phyloP scores from a whole-genome alignment of 1,140 invertebrate species.

The Steinernema feltiae region DNA sequence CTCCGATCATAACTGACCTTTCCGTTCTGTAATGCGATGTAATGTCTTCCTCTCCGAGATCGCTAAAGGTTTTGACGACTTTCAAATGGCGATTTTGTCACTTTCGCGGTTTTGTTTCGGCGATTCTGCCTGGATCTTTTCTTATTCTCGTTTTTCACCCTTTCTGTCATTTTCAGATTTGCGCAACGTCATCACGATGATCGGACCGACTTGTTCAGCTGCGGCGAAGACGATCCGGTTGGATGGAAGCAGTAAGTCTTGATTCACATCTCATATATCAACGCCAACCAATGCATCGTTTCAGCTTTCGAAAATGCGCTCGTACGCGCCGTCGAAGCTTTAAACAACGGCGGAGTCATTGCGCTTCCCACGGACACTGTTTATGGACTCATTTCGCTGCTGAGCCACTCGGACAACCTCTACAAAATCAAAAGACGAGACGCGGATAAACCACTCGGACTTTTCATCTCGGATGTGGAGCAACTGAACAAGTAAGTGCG shows the following conservation, averaged over 20 bases:
- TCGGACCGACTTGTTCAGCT: no score
- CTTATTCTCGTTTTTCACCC: no score
- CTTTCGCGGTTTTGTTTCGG: no score
- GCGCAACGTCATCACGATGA: no score
- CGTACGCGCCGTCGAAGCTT: not conserved
- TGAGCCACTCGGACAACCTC: slow-evolving; percentile 29
- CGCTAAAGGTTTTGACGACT: no score
- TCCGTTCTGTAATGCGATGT: no score
- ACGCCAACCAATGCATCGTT: no score
- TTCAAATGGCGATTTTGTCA: no score
- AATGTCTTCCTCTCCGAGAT: no score
- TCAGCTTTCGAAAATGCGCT: not conserved
- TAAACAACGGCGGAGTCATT: slow-evolving; percentile 30
- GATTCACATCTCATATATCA: not conserved
- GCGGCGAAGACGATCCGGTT: not conserved
- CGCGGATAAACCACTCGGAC: slow-evolving; percentile 28
- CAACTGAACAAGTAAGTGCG: slow-evolving; percentile 17
- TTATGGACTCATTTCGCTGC: slow-evolving; percentile 31
- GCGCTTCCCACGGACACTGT: slow-evolving; percentile 31
- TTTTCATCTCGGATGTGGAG: slow-evolving; percentile 26
- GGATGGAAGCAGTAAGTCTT: not conserved
- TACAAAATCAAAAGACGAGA: slow-evolving; percentile 28
- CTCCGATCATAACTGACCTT: no score
- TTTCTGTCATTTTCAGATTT: no score
- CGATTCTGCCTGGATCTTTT: no score